phyloP scores from a whole-genome alignment of 1,140 invertebrate genomes.

The Drosophila sulfurigaster region DNA sequence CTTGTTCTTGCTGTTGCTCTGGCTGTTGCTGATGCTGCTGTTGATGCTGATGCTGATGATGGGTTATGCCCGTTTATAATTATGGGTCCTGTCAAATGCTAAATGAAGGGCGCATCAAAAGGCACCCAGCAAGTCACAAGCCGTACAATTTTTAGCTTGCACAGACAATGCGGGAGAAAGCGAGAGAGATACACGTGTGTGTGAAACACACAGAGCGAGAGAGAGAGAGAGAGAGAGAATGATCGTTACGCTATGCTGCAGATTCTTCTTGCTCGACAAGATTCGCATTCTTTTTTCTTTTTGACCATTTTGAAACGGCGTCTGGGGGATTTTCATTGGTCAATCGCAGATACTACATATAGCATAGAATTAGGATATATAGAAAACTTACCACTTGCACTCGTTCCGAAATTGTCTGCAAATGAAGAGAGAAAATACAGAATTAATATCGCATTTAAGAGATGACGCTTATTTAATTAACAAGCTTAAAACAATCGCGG shows the following conservation, averaged over 20 bases:
- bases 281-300: neutral
- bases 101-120: slow-evolving; percentile 80
- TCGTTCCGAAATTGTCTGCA: slow-evolving; percentile 84
- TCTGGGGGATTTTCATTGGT: slow-evolving; percentile 47
- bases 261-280: slow-evolving; percentile 24
- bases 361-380: neutral
- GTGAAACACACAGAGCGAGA: neutral
- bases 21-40: slow-evolving; percentile 6
- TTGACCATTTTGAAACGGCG: slow-evolving; percentile 43
- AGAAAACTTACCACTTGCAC: slow-evolving; percentile 83
- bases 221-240: neutral
- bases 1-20: neutral
- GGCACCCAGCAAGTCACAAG: slow-evolving; percentile 50
- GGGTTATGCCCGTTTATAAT: slow-evolving; percentile 84
- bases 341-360: neutral
- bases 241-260: slow-evolving; percentile 47
- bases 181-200: neutral
- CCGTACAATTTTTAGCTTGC: slow-evolving; percentile 70
- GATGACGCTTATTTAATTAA: slow-evolving; percentile 51
- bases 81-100: slow-evolving; percentile 83
- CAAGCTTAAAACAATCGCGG: slow-evolving; percentile 21
- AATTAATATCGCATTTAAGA: slow-evolving; percentile 33
- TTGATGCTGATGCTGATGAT: slow-evolving; percentile 68
- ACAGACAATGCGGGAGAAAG: neutral
- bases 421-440: slow-evolving; percentile 36